Evolutionary conservation across 2,113 vertebrate genomes (phyloP).

Genomic region (Callionymus lyra): DNA sequence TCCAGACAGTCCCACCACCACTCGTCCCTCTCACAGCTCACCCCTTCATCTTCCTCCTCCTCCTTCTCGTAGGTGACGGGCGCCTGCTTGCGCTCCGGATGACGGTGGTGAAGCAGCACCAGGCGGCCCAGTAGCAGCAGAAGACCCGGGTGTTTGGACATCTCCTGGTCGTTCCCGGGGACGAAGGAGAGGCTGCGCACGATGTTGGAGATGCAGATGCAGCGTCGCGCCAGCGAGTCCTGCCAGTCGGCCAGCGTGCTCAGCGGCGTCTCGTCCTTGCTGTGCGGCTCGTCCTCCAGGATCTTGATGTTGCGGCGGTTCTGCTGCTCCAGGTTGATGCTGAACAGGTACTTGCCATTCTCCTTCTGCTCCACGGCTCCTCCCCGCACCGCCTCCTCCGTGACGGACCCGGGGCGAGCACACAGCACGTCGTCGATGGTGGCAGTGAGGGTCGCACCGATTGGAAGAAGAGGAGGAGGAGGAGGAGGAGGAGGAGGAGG

Average conservation of each 20-base stretch:
- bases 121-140: conserved; percentile 89
- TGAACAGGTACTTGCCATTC: conserved; percentile 79
- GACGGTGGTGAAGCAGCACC: conserved; percentile 91
- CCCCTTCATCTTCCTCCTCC: conserved; percentile 89
- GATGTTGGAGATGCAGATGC: conserved; percentile 92
- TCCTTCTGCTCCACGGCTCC: conserved; percentile 66
- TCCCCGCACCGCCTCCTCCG: conserved; percentile 69
- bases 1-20: conserved; percentile 99
- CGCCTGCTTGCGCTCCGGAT: conserved; percentile 92
- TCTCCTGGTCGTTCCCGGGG: conserved; percentile 91
- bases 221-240: conserved; percentile 89
- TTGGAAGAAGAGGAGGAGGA: conserved; percentile 14
- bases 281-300: conserved; percentile 92
- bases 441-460: conserved; percentile 67
- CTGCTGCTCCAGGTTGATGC: conserved; percentile 73
- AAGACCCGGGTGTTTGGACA: conserved; percentile 95
- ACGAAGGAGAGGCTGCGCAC: conserved; percentile 94
- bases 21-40: conserved; percentile 89
- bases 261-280: conserved; percentile 93
- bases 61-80: conserved; percentile 96
- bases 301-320: conserved; percentile 84
- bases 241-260: conserved; percentile 93
- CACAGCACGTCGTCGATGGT: conserved; percentile 85
- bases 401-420: conserved; percentile 73
- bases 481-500: conserved; percentile 21